Base-by-base conservation (phyloP, 23 tunicate species). In the Styela plicata region DNA sequence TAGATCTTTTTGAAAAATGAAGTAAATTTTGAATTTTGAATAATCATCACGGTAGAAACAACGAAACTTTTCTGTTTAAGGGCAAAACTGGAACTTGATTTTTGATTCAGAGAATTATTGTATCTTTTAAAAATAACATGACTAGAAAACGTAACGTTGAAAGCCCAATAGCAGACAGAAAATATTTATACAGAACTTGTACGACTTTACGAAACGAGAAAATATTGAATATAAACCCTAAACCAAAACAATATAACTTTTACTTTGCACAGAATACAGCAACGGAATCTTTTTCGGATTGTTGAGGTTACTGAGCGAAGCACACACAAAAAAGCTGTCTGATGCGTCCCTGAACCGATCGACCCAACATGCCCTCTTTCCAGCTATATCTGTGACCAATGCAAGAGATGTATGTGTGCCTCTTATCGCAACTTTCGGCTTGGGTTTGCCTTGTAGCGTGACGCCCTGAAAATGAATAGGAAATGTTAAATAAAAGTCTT, bases 261-360 rank as follows among this genome's bases (percentile, higher is more conserved):
- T n/a, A 76, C 81, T 76, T 25, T 76, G 63, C 27, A 76, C 81
- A 36, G 66, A 44, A 30, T 36, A 76, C 18, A 76, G 31, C 21
- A 76, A 29, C 26, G 36, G 24, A 7, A 76, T 76, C 66, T 76
- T 53, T 0, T 26, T 29, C 0, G 67, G 22, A 24, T 17, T 53
- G 1, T 27, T 76, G 25, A 76, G 66, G 21, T 76, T 76, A 57
- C 27, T 44, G 19, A 76, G 26, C 64, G 81, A 69, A 52, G 81
- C 81, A 53, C 81, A 76, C 29, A 76, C 81, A 44, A 76, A 76
- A 27, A 44, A 53, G 67, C 81, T 76, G 25, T 53, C 66, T 16
- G 81, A 25, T 24, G 7, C 31, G 24, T 53, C 81, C 31, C 27
- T 28, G 66, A 36, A 76, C 0, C 64, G 64, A 24, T 76, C 66